These are phyloP conservation scores for Cyclina sinensis DNA, from an alignment of 1,140 invertebrate genomes.

Conservation along the genomic window DNA sequence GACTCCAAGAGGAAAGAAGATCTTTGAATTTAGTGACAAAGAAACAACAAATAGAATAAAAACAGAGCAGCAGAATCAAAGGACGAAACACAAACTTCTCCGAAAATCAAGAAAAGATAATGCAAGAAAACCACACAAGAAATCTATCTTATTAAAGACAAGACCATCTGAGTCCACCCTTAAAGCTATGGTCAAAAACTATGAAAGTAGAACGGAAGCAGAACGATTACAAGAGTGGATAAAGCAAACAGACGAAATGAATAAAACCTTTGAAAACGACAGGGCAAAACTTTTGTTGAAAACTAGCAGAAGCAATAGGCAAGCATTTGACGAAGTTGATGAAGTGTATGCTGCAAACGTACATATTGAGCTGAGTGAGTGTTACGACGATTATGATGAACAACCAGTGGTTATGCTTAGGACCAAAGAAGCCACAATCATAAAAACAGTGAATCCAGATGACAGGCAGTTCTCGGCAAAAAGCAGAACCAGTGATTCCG, in stretches of 20 bases:
- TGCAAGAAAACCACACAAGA: not conserved
- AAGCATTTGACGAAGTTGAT: not conserved
- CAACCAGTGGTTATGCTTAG: not conserved
- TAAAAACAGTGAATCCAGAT: not conserved
- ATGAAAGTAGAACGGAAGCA: not conserved
- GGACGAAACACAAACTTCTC: not conserved
- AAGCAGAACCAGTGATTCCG: conserved; percentile 16
- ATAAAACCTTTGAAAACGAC: not conserved
- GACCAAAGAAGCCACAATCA: not conserved
- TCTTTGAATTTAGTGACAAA: not conserved
- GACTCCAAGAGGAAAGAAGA: not conserved
- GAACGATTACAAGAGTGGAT: conserved; percentile 19
- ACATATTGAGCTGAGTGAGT: not conserved
- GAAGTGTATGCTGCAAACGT: not conserved
- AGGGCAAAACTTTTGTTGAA: too few species aligned
- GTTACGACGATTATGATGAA: too few species aligned
- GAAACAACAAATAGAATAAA: not conserved
- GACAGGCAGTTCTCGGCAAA: conserved; percentile 12
- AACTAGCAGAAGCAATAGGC: not conserved
- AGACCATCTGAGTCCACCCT: not conserved
- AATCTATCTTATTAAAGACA: not conserved
- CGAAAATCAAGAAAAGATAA: not conserved
- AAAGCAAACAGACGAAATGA: conserved; percentile 32
- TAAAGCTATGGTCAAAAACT: not conserved
- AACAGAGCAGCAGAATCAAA: not conserved